phyloP scores from a whole-genome alignment of 2,113 vertebrate species.

The Muscicapa adusta region DNA sequence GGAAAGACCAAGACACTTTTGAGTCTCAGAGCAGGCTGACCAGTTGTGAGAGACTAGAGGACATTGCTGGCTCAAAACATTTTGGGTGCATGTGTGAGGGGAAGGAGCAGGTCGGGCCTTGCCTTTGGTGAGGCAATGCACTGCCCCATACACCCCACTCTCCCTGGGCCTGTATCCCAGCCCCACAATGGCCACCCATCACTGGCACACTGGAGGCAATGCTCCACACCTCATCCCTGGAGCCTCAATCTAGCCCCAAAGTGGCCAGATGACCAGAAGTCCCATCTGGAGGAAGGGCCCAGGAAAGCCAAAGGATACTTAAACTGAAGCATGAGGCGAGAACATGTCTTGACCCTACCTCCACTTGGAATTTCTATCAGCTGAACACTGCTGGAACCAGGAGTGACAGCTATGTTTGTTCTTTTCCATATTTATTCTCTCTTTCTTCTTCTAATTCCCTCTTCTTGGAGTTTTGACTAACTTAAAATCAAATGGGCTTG shows the following conservation, averaged over 20 bases:
- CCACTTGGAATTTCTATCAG: not conserved
- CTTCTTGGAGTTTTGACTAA: not conserved
- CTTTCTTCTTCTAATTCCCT: not conserved
- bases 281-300: not conserved
- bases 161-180: not conserved
- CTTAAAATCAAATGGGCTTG: not conserved
- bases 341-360: not conserved
- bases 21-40: not conserved
- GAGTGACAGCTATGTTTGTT: not conserved
- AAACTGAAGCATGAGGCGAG: not conserved
- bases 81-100: not conserved
- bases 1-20: not conserved
- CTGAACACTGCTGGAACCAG: not conserved
- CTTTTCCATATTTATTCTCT: not conserved
- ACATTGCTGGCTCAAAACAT: not conserved
- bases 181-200: not conserved
- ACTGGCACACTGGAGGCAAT: not conserved
- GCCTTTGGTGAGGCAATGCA: not conserved
- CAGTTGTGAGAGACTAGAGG: not conserved
- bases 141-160: not conserved
- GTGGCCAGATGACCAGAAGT: not conserved
- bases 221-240: not conserved
- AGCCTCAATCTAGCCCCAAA: not conserved
- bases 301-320: not conserved
- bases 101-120: not conserved